Conservation (phyloP, 2,888 invertebrate genomes). For the Coecobrya sp. region DNA sequence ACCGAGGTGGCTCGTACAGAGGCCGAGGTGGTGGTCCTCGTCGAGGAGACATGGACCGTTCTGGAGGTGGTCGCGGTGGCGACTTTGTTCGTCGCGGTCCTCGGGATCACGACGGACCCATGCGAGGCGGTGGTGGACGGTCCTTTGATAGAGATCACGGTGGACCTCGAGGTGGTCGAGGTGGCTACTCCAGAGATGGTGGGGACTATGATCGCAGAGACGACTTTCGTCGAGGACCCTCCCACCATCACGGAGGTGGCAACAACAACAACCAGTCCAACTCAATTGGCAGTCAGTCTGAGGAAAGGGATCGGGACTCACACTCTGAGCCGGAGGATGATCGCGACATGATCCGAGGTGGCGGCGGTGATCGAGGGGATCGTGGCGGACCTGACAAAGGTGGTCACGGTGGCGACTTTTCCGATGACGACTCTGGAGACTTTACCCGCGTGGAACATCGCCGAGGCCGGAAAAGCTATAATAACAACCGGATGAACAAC, state of each 20-base stretch:
- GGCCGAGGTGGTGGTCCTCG: conserved; percentile 21
- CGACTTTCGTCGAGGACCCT: conserved; percentile 37
- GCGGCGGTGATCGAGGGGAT: conserved; percentile 37
- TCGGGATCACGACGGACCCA: conserved; percentile 51
- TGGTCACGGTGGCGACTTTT: conserved; percentile 36
- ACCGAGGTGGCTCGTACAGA: conserved; percentile 32
- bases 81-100: conserved; percentile 3
- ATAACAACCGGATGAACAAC: conserved; percentile 20
- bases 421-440: conserved; percentile 66
- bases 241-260: neutral
- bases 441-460: conserved; percentile 62
- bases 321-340: conserved; percentile 84
- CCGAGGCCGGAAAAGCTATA: conserved; percentile 48
- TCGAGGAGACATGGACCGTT: conserved; percentile 47
- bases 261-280: conserved; percentile 41
- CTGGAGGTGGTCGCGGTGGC: conserved; percentile 50
- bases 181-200: neutral
- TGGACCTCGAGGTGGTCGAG: conserved; percentile 38
- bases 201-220: conserved; percentile 34
- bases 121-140: conserved; percentile 43
- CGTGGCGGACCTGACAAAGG: conserved; percentile 9
- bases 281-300: conserved; percentile 67
- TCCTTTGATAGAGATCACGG: conserved; percentile 40
- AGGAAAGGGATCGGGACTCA: conserved; percentile 80
- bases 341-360: conserved; percentile 74